phyloP scores from a whole-genome alignment of 2,888 invertebrate species.

The Drosophila multiciliata region DNA sequence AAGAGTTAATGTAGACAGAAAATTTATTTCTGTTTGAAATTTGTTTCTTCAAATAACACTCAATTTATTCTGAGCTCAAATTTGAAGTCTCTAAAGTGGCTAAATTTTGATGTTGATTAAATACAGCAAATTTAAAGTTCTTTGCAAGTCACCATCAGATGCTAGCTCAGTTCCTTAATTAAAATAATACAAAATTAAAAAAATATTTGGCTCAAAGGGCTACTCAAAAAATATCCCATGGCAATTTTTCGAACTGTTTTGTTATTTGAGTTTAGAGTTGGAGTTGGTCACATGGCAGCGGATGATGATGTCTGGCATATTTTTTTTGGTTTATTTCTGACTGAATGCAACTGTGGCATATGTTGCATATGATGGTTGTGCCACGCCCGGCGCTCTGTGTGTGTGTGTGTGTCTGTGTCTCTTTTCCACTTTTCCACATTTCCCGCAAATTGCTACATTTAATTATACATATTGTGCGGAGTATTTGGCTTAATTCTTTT shows the following conservation, averaged over 20 bases:
- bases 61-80: too few relatives aligned
- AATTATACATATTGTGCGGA: slow-evolving; percentile 52
- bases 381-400: slow-evolving; percentile 15
- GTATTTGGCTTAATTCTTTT: slow-evolving; percentile 56
- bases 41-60: too few relatives aligned
- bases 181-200: background rate
- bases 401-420: background rate
- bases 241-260: background rate
- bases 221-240: background rate
- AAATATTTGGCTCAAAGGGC: background rate
- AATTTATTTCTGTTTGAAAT: too few relatives aligned
- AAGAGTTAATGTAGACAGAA: too few relatives aligned
- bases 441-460: slow-evolving; percentile 54
- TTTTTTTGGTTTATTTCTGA: slow-evolving; percentile 5
- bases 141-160: too few relatives aligned
- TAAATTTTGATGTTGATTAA: too few relatives aligned
- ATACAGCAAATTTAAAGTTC: too few relatives aligned
- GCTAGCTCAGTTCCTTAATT: background rate
- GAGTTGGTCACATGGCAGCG: slow-evolving; percentile 8
- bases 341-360: slow-evolving; percentile 14
- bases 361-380: slow-evolving; percentile 4
- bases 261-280: background rate
- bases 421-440: slow-evolving; percentile 5
- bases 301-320: slow-evolving; percentile 22
- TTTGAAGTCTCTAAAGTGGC: too few relatives aligned